Evolutionary conservation across 2,113 vertebrate species (phyloP).

Genomic region (Pachypanchax playfairii): DNA sequence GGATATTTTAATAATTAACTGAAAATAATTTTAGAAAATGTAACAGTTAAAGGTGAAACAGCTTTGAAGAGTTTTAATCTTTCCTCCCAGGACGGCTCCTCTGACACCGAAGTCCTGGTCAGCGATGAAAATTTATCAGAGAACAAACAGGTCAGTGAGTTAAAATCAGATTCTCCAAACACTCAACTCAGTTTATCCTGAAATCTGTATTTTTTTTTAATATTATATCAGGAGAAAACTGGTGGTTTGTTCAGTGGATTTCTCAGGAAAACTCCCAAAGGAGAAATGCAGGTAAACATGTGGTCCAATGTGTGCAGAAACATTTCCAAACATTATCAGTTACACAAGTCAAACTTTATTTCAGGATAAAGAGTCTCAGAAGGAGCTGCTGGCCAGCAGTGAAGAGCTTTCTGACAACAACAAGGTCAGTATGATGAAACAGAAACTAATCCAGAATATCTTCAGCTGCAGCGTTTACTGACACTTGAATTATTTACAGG

Average conservation of each 20-base stretch:
- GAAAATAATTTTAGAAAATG: too few species aligned
- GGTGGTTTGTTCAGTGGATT: slow-evolving; percentile 46
- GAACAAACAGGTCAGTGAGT: slow-evolving; percentile 43
- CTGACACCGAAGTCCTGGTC: slow-evolving; percentile 21
- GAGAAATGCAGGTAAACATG: slow-evolving; percentile 21
- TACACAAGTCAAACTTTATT: neutral
- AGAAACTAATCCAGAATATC: fast-evolving
- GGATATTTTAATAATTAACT: too few species aligned
- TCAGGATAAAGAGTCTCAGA: slow-evolving; percentile 53
- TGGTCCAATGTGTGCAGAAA: fast-evolving
- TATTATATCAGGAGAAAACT: slow-evolving; percentile 44
- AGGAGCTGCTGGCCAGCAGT: slow-evolving; percentile 35
- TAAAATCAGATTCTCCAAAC: neutral
- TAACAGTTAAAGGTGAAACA: too few species aligned
- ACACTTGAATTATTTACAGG: slow-evolving; percentile 32
- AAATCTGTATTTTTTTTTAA: neutral
- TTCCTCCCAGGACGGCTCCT: slow-evolving; percentile 28
- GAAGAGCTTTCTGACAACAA: slow-evolving; percentile 49
- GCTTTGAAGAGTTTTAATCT: too few species aligned
- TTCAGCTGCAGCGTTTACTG: neutral
- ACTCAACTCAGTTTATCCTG: neutral
- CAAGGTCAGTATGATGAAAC: slow-evolving; percentile 34
- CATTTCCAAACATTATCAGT: neutral
- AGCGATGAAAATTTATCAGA: slow-evolving; percentile 45
- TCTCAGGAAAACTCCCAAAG: slow-evolving; percentile 57